These are phyloP conservation scores for Archocentrus centrarchus DNA, from an alignment of 2,113 vertebrate species.

Conservation along the genomic window DNA sequence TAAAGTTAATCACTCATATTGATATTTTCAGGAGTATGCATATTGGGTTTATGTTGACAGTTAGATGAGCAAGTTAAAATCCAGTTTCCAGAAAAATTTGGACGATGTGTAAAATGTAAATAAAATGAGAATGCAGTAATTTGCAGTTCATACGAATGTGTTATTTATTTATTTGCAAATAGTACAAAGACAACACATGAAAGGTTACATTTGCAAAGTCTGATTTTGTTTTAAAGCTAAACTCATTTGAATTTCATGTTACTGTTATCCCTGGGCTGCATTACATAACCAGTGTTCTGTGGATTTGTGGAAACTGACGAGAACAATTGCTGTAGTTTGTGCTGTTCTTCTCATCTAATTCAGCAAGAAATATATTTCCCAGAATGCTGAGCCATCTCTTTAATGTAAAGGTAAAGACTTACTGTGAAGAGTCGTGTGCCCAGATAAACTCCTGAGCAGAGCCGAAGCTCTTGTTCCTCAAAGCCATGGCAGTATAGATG, in stretches of 20 bases:
- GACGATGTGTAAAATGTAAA: neutral
- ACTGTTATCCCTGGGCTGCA: neutral
- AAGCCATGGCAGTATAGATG: conserved; percentile 98
- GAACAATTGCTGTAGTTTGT: neutral
- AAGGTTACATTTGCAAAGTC: neutral
- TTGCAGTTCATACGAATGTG: neutral
- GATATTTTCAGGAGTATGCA: neutral
- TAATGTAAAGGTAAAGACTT: conserved; percentile 72
- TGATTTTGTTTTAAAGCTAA: neutral
- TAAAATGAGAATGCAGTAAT: neutral
- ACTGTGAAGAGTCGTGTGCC: conserved; percentile 99
- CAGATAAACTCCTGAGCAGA: conserved; percentile 98
- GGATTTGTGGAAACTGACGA: neutral
- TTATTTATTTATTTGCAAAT: neutral
- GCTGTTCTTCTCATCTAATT: neutral
- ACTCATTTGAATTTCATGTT: too few species aligned
- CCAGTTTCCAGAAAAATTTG: neutral
- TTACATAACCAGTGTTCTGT: neutral
- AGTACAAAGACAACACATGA: neutral
- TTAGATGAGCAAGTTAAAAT: neutral
- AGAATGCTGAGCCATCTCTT: neutral
- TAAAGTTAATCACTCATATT: neutral
- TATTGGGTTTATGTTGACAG: neutral
- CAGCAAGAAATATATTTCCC: neutral
- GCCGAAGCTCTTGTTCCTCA: conserved; percentile 99